phyloP scores from a whole-genome alignment of 2,113 vertebrate genomes.

The Typhlomys cinereus region DNA sequence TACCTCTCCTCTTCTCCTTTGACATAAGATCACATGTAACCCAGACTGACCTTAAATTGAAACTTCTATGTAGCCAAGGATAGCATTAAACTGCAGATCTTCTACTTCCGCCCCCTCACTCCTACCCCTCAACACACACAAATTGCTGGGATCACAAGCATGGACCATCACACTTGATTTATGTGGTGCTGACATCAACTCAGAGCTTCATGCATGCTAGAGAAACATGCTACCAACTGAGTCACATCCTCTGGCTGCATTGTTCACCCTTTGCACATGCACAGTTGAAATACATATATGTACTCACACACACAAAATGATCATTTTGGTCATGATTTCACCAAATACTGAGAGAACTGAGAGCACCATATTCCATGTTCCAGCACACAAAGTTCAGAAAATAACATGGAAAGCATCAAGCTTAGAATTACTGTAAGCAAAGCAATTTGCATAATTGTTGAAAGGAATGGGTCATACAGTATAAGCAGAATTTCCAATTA shows the following conservation, averaged over 20 bases:
- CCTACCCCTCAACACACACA: too few relatives aligned
- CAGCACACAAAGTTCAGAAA: not conserved
- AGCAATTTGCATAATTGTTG: conserved; percentile 1
- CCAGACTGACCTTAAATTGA: not conserved
- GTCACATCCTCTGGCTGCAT: not conserved
- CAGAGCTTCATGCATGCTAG: not conserved
- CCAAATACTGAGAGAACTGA: not conserved
- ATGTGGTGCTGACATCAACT: not conserved
- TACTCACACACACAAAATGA: not conserved
- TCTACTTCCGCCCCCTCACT: too few relatives aligned
- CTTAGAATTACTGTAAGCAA: not conserved
- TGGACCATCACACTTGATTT: not conserved
- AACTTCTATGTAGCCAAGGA: not conserved
- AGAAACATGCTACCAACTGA: too few relatives aligned
- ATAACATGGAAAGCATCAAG: not conserved
- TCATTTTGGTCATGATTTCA: conserved; percentile 8
- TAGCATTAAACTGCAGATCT: too few relatives aligned
- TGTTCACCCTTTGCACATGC: not conserved
- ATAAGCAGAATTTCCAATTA: conserved; percentile 52
- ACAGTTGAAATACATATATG: not conserved
- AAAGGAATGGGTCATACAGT: conserved; percentile 1
- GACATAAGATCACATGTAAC: not conserved
- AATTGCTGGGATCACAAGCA: not conserved
- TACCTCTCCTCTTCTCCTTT: not conserved
- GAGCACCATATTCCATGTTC: not conserved